These are phyloP conservation scores for Gobiocypris rarus DNA, from an alignment of 2,113 vertebrate species.

Conservation along the genomic window DNA sequence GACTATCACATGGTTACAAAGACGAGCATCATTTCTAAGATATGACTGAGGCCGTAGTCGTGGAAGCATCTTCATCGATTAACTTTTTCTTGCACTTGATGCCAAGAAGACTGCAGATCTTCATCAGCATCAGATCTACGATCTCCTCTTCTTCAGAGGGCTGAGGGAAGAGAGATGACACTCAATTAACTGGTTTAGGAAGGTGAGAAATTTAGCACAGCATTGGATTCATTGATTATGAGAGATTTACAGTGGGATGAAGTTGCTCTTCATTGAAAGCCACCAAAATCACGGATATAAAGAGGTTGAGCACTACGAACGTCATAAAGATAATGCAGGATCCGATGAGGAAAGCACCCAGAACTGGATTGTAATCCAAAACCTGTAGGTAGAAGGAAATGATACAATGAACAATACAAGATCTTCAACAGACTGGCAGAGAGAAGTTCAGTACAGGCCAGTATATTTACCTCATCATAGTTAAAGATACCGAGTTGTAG, in stretches of 20 bases:
- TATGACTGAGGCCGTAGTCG: slow-evolving; percentile 42
- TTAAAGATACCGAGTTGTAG: slow-evolving; percentile 96
- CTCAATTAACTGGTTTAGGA: neutral
- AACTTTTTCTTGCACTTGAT: slow-evolving; percentile 52
- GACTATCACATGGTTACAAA: neutral
- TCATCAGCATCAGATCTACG: slow-evolving; percentile 88
- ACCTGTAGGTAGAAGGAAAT: slow-evolving; percentile 72
- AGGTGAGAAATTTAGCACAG: neutral
- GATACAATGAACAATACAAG: neutral
- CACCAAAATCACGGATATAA: slow-evolving; percentile 94
- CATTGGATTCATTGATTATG: neutral
- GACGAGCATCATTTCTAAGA: slow-evolving; percentile 8
- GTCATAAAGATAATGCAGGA: slow-evolving; percentile 97
- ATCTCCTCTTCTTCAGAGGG: slow-evolving; percentile 84
- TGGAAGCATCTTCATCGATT: slow-evolving; percentile 17
- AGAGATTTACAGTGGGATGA: slow-evolving; percentile 54
- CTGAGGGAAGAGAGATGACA: neutral
- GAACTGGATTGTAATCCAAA: slow-evolving; percentile 87
- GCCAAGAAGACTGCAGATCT: slow-evolving; percentile 87
- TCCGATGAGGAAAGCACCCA: slow-evolving; percentile 90
- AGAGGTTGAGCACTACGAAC: slow-evolving; percentile 94
- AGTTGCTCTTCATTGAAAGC: slow-evolving; percentile 93
- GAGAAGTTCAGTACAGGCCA: neutral
- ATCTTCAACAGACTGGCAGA: neutral
- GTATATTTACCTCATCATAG: slow-evolving; percentile 87